Evolutionary conservation across 1,140 invertebrate species (phyloP).

Genomic region (Drosophila ogumai): DNA sequence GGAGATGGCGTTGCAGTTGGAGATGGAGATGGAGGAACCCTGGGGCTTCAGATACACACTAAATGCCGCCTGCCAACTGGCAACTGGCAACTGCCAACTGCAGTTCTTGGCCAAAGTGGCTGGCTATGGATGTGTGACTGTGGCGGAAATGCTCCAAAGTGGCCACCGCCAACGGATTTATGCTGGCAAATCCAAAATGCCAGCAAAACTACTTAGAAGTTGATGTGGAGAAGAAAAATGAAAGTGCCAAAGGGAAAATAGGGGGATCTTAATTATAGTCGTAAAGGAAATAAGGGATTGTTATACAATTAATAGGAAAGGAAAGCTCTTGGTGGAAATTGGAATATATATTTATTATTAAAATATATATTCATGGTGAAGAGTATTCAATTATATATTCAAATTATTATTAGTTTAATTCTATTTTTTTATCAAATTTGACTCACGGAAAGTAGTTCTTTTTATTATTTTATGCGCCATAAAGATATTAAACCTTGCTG

Average conservation of each 20-base stretch:
- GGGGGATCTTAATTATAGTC: background rate
- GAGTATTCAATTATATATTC: too few relatives aligned
- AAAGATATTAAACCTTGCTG: background rate
- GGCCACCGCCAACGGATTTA: constrained; percentile 41
- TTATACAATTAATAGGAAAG: too few relatives aligned
- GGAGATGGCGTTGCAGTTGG: constrained; percentile 13
- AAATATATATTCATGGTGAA: background rate
- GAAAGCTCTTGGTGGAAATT: background rate
- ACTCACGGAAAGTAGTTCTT: accelerated
- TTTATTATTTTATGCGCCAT: background rate
- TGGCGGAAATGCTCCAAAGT: constrained; percentile 73
- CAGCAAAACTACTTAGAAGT: background rate
- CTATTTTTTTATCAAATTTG: background rate
- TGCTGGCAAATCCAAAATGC: constrained; percentile 22
- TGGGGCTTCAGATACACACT: constrained; percentile 49
- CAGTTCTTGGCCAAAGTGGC: constrained; percentile 48
- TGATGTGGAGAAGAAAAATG: background rate
- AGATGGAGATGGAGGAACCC: constrained; percentile 12
- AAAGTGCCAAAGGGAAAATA: constrained; percentile 10
- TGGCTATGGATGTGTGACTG: constrained; percentile 9
- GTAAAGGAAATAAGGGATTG: background rate
- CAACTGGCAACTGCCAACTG: constrained; percentile 30
- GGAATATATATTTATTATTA: background rate
- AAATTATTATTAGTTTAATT: background rate
- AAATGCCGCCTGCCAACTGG: constrained; percentile 11